These are phyloP conservation scores for Apistogramma diplotaenia DNA, from an alignment of 2,113 vertebrate genomes.

Conservation along the genomic window DNA sequence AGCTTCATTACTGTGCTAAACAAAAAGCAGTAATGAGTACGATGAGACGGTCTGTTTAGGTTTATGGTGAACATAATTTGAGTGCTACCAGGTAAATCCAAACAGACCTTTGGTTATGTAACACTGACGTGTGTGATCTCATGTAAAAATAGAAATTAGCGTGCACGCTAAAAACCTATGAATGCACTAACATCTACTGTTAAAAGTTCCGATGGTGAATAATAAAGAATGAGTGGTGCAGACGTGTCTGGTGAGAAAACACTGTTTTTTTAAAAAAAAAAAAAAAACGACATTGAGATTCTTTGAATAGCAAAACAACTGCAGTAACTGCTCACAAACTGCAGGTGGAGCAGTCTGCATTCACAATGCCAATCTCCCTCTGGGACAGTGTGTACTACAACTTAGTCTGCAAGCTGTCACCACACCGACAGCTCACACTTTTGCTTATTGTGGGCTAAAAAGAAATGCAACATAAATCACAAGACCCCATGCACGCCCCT, in stretches of 20 bases:
- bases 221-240: background rate
- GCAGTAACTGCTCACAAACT: conserved; percentile 23
- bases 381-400: conserved; percentile 22
- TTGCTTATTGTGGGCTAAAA: background rate
- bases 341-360: conserved; percentile 61
- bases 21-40: conserved; percentile 6
- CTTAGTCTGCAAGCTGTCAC: conserved; percentile 8
- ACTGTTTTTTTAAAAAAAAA: background rate
- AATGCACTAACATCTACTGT: background rate
- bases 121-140: background rate
- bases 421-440: background rate
- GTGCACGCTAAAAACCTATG: background rate
- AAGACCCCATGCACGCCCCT: background rate
- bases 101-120: background rate
- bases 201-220: background rate
- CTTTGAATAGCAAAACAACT: conserved; percentile 42
- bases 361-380: background rate
- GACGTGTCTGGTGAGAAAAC: background rate
- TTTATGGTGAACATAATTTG: background rate
- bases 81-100: background rate
- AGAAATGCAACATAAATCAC: background rate
- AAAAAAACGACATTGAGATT: conserved; percentile 20
- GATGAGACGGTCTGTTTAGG: background rate
- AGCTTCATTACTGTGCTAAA: conserved; percentile 5
- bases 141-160: background rate